These are phyloP conservation scores for Yponomeuta plumbellus DNA, from an alignment of 2,888 invertebrate genomes.

Conservation along the genomic window DNA sequence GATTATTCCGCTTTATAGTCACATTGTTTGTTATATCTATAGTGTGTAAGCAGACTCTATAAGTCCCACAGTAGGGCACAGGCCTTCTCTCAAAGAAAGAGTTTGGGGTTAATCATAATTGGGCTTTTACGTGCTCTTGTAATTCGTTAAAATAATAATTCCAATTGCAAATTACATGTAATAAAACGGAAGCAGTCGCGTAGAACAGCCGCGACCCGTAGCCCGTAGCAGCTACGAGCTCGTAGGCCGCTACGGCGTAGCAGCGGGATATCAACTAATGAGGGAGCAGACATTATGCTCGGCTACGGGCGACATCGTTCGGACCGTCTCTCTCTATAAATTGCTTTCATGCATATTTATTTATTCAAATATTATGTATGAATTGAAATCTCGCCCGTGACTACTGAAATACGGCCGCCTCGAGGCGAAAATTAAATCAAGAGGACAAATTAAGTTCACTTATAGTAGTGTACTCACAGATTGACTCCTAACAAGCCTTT, in stretches of 20 bases:
- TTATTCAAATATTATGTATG: conserved; percentile 74
- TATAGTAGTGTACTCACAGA: conserved; percentile 25
- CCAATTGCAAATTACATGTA: background rate
- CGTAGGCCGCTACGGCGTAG: conserved; percentile 47
- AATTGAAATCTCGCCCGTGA: conserved; percentile 69
- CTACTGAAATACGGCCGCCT: conserved; percentile 66
- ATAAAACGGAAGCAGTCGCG: background rate
- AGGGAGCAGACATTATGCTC: conserved; percentile 60
- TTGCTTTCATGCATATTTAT: conserved; percentile 77
- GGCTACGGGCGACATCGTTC: conserved; percentile 39
- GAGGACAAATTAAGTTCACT: conserved; percentile 60
- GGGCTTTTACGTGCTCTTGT: too few species aligned
- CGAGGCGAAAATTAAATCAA: conserved; percentile 66
- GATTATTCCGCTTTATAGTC: too few species aligned
- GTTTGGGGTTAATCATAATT: too few species aligned
- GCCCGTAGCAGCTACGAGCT: conserved; percentile 24
- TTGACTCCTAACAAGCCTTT: background rate
- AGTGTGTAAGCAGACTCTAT: too few species aligned
- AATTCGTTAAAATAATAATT: too few species aligned
- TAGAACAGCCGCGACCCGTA: conserved; percentile 27
- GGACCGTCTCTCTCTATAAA: conserved; percentile 62
- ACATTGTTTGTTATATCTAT: too few species aligned
- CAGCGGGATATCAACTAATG: conserved; percentile 55
- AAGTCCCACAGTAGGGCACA: too few species aligned
- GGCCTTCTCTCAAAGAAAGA: too few species aligned